Evolutionary conservation across 2,113 vertebrate genomes (phyloP).

Genomic region (Thomomys bottae): DNA sequence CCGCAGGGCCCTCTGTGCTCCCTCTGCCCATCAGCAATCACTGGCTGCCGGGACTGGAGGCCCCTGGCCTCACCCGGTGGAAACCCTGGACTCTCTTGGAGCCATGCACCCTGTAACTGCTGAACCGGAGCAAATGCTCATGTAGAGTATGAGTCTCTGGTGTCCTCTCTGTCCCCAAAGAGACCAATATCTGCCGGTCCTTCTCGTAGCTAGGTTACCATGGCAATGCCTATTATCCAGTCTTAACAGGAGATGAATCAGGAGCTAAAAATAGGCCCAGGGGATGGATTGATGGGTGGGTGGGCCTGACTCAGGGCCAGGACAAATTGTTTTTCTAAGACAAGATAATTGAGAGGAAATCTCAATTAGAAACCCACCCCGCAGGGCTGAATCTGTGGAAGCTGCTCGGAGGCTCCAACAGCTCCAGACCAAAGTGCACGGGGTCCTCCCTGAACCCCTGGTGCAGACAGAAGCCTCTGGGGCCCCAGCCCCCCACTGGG

Average conservation of each 20-base stretch:
- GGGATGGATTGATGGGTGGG: not conserved
- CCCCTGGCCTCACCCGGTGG: not conserved
- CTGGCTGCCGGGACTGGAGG: not conserved
- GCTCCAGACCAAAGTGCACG: not conserved
- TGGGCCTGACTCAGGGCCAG: constrained; percentile 1
- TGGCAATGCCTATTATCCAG: constrained; percentile 63
- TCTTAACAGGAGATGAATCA: constrained; percentile 67
- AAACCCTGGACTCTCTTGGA: no score
- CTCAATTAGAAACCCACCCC: not conserved
- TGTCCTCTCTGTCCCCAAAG: not conserved
- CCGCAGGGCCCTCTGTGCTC: not conserved
- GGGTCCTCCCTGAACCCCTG: not conserved
- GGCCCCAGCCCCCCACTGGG: not conserved
- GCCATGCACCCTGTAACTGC: not conserved
- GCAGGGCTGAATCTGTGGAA: not conserved
- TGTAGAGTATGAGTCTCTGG: not conserved
- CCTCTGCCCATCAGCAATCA: not conserved
- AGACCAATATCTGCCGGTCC: not conserved
- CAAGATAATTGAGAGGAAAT: not conserved
- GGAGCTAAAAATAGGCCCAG: constrained; percentile 65
- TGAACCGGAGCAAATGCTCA: not conserved
- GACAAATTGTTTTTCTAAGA: constrained; percentile 30
- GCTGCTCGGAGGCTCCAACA: not conserved
- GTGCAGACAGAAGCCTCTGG: not conserved
- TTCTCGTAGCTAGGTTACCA: constrained; percentile 64